These are phyloP conservation scores for Pithys albifrons DNA, from an alignment of 2,113 vertebrate genomes.

Conservation along the genomic window DNA sequence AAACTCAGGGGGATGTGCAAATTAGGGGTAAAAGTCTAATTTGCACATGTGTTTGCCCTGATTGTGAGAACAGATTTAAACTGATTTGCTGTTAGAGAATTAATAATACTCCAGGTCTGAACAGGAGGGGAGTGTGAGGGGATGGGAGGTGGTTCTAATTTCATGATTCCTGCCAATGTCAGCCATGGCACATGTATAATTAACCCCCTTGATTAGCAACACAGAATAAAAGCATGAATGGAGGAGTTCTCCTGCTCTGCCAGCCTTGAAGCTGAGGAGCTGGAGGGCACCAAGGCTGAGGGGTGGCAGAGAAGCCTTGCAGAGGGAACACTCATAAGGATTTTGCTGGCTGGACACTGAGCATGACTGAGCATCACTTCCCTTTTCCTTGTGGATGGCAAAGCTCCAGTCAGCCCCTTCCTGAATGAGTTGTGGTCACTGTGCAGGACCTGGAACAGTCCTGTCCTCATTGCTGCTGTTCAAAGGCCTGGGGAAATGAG, in stretches of 20 bases:
- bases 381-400: background rate
- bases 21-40: background rate
- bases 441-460: background rate
- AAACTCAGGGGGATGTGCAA: background rate
- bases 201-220: background rate
- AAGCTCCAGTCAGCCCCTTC: background rate
- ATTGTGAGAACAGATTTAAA: background rate
- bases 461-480: background rate
- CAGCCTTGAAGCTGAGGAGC: background rate
- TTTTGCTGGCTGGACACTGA: background rate
- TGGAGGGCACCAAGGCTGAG: background rate
- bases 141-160: background rate
- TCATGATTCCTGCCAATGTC: background rate
- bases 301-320: background rate
- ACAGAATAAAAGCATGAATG: background rate
- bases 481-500: background rate
- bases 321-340: background rate
- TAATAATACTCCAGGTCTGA: background rate
- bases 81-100: background rate
- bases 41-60: background rate
- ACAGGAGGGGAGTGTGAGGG: background rate
- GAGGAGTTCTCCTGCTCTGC: background rate
- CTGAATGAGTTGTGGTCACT: fast-evolving
- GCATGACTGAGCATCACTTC: background rate
- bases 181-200: background rate